These are phyloP conservation scores for Manduca sexta DNA, from an alignment of 1,140 invertebrate species.

Conservation along the genomic window DNA sequence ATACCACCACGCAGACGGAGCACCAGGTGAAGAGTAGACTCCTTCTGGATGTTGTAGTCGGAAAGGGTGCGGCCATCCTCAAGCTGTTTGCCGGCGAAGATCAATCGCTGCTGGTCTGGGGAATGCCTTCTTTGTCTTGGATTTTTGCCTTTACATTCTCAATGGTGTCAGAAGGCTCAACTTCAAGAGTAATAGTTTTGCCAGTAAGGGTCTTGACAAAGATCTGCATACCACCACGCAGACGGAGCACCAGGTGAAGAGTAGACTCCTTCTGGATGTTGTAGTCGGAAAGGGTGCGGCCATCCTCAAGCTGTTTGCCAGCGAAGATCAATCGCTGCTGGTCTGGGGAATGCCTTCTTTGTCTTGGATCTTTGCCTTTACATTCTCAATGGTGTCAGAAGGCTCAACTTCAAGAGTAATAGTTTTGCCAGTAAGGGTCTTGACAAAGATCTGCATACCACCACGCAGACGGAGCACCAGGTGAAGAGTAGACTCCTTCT, in stretches of 20 bases:
- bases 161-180: conserved; percentile 3
- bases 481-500: conserved; percentile 32
- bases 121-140: conserved; percentile 1
- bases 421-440: conserved; percentile 81
- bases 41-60: conserved; percentile 5
- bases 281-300: background rate
- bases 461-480: conserved; percentile 27
- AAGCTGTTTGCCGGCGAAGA: background rate
- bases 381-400: conserved; percentile 80
- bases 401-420: conserved; percentile 81
- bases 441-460: conserved; percentile 74
- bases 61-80: background rate
- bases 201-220: conserved; percentile 87
- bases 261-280: background rate
- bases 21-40: conserved; percentile 17
- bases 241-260: background rate
- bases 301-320: background rate
- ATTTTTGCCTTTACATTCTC: conserved; percentile 10
- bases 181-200: conserved; percentile 14
- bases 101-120: conserved; percentile 1
- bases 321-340: background rate
- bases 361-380: conserved; percentile 79
- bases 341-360: conserved; percentile 77
- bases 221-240: conserved; percentile 72
- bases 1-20: conserved; percentile 25